phyloP scores from a whole-genome alignment of 2,888 invertebrate species.

The Gasteruption jaculator region DNA sequence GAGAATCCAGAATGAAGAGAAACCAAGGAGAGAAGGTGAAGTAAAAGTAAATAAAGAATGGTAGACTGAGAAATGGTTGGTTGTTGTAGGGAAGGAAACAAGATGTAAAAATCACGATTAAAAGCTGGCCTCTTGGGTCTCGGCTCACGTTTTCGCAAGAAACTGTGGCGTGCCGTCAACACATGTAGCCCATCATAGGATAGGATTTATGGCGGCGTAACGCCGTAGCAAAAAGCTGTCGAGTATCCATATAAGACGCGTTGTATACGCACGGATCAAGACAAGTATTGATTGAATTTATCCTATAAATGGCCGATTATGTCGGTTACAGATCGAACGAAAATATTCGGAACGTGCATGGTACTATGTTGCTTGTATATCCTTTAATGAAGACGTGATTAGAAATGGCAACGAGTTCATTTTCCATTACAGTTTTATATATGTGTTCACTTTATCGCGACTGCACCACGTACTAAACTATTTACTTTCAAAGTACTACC shows the following conservation, averaged over 20 bases:
- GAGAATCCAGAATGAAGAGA: no score
- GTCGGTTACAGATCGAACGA: conserved; percentile 24
- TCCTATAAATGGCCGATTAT: conserved; percentile 42
- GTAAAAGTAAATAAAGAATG: no score
- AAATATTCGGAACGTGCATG: conserved; percentile 26
- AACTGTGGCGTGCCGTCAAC: conserved; percentile 49
- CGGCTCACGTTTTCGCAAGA: conserved; percentile 49
- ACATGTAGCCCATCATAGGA: conserved; percentile 51
- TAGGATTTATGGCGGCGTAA: conserved; percentile 48
- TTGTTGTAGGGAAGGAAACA: conserved; percentile 32
- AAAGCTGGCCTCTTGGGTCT: conserved; percentile 35
- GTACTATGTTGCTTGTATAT: no score
- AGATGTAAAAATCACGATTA: conserved; percentile 41
- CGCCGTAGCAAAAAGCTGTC: conserved; percentile 41
- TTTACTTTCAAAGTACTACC: no score
- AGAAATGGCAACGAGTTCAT: conserved; percentile 31
- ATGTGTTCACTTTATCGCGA: no score
- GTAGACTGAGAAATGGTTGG: no score
- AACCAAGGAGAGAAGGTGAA: no score
- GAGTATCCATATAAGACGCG: conserved; percentile 39
- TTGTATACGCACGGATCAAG: conserved; percentile 29
- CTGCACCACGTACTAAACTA: no score
- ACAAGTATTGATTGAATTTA: conserved; percentile 46
- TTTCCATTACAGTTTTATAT: no score
- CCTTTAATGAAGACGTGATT: no score